Evolutionary conservation across 1,140 invertebrate species (phyloP).

Genomic region (Plectus sambesii): DNA sequence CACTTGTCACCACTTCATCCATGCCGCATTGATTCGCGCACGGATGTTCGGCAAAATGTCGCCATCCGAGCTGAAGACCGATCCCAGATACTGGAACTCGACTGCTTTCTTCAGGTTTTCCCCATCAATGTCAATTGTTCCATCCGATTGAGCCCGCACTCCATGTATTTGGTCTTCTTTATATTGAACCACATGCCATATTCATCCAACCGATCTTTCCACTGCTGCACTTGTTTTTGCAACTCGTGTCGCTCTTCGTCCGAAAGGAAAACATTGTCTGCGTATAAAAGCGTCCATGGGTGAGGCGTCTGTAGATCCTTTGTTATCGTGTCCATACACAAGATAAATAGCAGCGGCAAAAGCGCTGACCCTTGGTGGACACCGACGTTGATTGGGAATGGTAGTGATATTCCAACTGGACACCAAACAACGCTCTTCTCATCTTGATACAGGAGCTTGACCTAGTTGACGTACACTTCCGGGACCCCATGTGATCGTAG

Average conservation of each 20-base stretch:
- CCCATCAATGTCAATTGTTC: not conserved
- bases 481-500: not conserved
- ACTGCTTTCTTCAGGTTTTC: not conserved
- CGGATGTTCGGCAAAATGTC: not conserved
- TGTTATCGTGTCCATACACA: not conserved
- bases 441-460: not conserved
- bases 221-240: not conserved
- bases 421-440: not conserved
- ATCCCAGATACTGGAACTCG: not conserved
- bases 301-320: not conserved
- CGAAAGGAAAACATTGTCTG: not conserved
- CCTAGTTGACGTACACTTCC: not conserved
- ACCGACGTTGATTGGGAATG: not conserved
- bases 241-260: not conserved
- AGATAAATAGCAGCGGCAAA: not conserved
- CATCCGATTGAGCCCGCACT: not conserved
- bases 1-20: not conserved
- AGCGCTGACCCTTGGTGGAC: too few relatives aligned
- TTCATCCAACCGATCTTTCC: not conserved
- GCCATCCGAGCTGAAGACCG: not conserved
- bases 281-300: not conserved
- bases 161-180: not conserved
- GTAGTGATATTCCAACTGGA: not conserved
- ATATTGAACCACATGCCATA: not conserved
- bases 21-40: not conserved